Evolutionary conservation across 2,797 vertebrate species (phyloP).

Genomic region (Amniataba percoides): DNA sequence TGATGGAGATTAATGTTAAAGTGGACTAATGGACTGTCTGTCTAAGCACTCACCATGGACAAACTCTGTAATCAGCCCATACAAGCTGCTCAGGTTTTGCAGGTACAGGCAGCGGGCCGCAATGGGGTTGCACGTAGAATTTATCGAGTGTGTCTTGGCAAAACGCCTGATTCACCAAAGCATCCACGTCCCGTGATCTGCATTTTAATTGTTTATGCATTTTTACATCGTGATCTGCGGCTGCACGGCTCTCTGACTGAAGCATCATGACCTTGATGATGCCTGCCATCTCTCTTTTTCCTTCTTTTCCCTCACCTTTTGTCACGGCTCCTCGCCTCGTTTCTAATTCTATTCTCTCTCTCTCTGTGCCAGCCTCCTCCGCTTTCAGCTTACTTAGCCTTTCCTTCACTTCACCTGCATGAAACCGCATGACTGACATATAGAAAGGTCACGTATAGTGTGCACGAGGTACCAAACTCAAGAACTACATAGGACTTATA

Average conservation of each 20-base stretch:
- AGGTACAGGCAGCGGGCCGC: slow-evolving; percentile 52
- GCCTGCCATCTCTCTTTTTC: not conserved
- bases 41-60: slow-evolving; percentile 61
- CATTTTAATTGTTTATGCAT: slow-evolving; percentile 69
- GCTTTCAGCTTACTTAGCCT: not conserved
- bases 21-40: slow-evolving; percentile 75
- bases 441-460: slow-evolving; percentile 8
- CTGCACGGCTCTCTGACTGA: slow-evolving; percentile 37
- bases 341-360: not conserved
- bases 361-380: not conserved
- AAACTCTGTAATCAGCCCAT: slow-evolving; percentile 69
- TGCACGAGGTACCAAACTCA: not conserved
- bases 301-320: slow-evolving; percentile 1
- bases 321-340: slow-evolving; percentile 3
- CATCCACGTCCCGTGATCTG: slow-evolving; percentile 66
- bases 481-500: not conserved
- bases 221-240: slow-evolving; percentile 65
- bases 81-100: slow-evolving; percentile 49
- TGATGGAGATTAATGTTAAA: slow-evolving; percentile 79
- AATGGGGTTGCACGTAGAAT: slow-evolving; percentile 60
- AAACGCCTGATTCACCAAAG: slow-evolving; percentile 71
- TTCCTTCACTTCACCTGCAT: not conserved
- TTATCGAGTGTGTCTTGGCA: slow-evolving; percentile 63
- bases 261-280: slow-evolving; percentile 60
- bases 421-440: slow-evolving; percentile 7